These are phyloP conservation scores for Leuctra nigra DNA, from an alignment of 2,888 invertebrate species.

Conservation along the genomic window DNA sequence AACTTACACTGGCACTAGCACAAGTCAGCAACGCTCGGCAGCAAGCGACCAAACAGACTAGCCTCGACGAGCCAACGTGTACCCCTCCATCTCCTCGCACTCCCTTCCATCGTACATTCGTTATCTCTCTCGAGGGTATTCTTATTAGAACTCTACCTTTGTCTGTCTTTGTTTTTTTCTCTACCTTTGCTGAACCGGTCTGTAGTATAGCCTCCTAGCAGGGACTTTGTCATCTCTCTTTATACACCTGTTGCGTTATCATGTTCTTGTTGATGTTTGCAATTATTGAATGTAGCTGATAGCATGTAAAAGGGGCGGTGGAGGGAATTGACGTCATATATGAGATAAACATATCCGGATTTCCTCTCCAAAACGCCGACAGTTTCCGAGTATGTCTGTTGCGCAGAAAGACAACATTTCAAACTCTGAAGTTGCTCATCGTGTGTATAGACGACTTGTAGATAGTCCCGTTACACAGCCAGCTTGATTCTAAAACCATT, in stretches of 20 bases:
- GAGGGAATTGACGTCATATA: too few relatives aligned
- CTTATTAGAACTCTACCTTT: conserved; percentile 2
- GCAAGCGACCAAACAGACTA: not conserved
- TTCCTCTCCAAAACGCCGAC: too few relatives aligned
- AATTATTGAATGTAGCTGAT: too few relatives aligned
- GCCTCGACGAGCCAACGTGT: not conserved
- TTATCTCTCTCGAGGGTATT: conserved; percentile 1
- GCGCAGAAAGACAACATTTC: too few relatives aligned
- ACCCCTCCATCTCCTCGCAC: not conserved
- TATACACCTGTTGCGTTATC: not conserved
- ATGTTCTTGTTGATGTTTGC: not conserved
- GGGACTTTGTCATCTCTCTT: too few relatives aligned
- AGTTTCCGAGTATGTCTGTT: too few relatives aligned
- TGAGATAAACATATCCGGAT: too few relatives aligned
- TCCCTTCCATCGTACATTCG: not conserved
- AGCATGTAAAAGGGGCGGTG: too few relatives aligned
- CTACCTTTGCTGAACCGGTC: not conserved
- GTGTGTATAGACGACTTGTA: too few relatives aligned
- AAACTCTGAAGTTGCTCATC: too few relatives aligned
- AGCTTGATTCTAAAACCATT: not conserved
- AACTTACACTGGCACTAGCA: not conserved
- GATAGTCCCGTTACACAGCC: not conserved
- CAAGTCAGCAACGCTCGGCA: not conserved
- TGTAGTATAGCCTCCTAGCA: not conserved
- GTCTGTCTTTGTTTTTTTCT: not conserved